Evolutionary conservation across 2,113 vertebrate genomes (phyloP).

Genomic region (Sciurus niger): DNA sequence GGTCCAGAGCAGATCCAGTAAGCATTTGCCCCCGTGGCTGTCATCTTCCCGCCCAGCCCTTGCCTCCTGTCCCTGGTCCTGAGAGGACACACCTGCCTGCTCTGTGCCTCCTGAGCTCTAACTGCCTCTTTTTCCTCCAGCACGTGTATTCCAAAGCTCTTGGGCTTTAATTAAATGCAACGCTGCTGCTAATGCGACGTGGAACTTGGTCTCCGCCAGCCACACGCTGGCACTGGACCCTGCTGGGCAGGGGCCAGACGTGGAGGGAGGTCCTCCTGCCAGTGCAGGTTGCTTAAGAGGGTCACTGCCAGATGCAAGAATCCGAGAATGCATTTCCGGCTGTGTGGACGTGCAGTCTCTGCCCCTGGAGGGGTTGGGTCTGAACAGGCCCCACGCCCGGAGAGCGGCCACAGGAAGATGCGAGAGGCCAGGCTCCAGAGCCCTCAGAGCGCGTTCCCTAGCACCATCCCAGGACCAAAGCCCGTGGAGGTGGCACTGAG

Average conservation of each 20-base stretch:
- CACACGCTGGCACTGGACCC: constrained; percentile 16
- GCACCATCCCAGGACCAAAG: neutral
- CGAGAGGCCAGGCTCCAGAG: neutral
- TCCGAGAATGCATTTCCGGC: constrained; percentile 16
- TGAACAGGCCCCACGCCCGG: neutral
- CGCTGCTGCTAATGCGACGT: constrained; percentile 45
- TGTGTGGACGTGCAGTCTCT: neutral
- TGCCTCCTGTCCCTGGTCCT: neutral
- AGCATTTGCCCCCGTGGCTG: too few relatives aligned
- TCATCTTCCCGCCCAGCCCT: too few relatives aligned
- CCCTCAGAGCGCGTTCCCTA: neutral
- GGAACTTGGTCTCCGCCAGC: neutral
- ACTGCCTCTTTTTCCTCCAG: neutral
- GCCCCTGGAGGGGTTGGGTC: neutral
- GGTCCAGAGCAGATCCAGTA: neutral
- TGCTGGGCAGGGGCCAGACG: neutral
- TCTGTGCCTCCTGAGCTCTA: neutral
- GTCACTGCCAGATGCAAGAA: constrained; percentile 25
- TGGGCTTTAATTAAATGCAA: constrained; percentile 57
- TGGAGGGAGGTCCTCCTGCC: neutral
- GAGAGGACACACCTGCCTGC: neutral
- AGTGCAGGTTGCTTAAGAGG: constrained; percentile 61
- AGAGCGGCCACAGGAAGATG: neutral
- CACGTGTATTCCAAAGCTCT: constrained; percentile 29
- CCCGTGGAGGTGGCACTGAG: neutral